These are phyloP conservation scores for Platyscapa corneri DNA, from an alignment of 1,140 invertebrate species.

Conservation along the genomic window DNA sequence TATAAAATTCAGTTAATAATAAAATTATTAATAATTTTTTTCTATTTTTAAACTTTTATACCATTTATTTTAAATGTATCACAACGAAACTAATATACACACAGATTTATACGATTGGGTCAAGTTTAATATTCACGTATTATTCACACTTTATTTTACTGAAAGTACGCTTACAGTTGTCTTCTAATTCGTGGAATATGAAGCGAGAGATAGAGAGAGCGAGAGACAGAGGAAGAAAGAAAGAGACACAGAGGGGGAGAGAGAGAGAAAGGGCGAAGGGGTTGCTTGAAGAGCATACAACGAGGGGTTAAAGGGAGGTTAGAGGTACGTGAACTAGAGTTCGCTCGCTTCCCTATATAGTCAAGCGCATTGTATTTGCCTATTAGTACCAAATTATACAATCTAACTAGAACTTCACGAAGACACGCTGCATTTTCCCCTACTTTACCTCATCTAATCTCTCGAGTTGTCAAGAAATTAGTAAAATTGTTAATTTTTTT, in stretches of 20 bases:
- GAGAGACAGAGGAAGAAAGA: no score
- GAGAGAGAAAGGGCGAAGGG: slow-evolving; percentile 32
- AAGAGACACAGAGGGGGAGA: slow-evolving; percentile 1
- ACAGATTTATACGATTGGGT: no score
- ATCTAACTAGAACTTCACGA: slow-evolving; percentile 47
- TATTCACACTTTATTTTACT: not conserved
- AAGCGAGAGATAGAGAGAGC: not conserved
- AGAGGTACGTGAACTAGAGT: not conserved
- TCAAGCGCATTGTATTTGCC: slow-evolving; percentile 69
- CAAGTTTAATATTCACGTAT: slow-evolving; percentile 57
- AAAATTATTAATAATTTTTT: no score
- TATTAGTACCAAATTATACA: slow-evolving; percentile 71
- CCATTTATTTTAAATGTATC: not conserved
- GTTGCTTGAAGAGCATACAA: not conserved
- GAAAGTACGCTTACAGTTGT: not conserved
- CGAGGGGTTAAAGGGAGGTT: not conserved
- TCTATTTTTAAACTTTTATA: no score
- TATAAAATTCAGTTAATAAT: no score
- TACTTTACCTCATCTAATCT: slow-evolving; percentile 40
- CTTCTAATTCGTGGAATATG: not conserved
- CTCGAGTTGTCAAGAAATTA: slow-evolving; percentile 68
- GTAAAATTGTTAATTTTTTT: slow-evolving; percentile 69
- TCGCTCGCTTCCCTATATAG: not conserved
- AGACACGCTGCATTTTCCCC: not conserved
- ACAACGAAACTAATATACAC: not conserved